These are phyloP conservation scores for Ascidia mentula DNA, from an alignment of 23 tunicate genomes.

Conservation along the genomic window DNA sequence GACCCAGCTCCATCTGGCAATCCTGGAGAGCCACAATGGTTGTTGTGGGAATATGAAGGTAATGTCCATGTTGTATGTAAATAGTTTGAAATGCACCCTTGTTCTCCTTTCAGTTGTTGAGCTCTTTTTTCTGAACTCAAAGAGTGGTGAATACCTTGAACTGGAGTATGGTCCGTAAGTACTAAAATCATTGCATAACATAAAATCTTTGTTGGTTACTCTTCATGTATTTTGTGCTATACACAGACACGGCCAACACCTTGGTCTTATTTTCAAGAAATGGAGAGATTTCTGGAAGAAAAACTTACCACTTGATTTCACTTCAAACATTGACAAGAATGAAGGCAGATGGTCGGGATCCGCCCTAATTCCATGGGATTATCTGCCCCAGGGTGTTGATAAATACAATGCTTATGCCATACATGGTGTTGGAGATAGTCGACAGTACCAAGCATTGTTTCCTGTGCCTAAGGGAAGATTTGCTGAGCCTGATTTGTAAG, in stretches of 20 bases:
- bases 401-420: slow-evolving; percentile 75
- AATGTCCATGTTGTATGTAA: background rate
- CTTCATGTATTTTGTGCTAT: background rate
- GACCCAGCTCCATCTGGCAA: slow-evolving; percentile 58
- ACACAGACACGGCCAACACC: slow-evolving; percentile 75
- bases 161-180: slow-evolving; percentile 81
- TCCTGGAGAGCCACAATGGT: slow-evolving; percentile 54
- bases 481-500: slow-evolving; percentile 69
- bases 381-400: slow-evolving; percentile 44
- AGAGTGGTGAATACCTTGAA: slow-evolving; percentile 64
- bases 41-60: slow-evolving; percentile 89
- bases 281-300: slow-evolving; percentile 57
- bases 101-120: slow-evolving; percentile 68
- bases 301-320: slow-evolving; percentile 27
- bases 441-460: slow-evolving; percentile 63
- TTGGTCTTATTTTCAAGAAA: slow-evolving; percentile 48
- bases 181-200: background rate
- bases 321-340: slow-evolving; percentile 1
- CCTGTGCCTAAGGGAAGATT: slow-evolving; percentile 30
- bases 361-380: slow-evolving; percentile 70
- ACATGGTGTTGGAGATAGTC: slow-evolving; percentile 47
- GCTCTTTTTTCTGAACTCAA: slow-evolving; percentile 57
- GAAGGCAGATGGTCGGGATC: slow-evolving; percentile 40
- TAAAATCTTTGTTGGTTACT: background rate
- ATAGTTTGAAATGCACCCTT: background rate